phyloP scores from a whole-genome alignment of 2,888 invertebrate species.

The Ramazzottius varieornatus region DNA sequence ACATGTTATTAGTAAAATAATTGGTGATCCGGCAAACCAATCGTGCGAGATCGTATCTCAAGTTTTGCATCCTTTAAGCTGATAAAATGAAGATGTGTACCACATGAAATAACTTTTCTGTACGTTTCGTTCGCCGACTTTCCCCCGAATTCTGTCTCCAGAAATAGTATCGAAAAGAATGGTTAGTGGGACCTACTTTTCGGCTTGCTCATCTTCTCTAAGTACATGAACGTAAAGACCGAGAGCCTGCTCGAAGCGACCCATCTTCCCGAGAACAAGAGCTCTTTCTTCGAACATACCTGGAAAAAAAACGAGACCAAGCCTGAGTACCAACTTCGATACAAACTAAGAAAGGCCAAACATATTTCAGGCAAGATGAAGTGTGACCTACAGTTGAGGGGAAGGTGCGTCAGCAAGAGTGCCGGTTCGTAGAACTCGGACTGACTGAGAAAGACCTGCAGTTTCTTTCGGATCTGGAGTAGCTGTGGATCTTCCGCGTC shows the following conservation, averaged over 20 bases:
- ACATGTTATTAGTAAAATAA: no score
- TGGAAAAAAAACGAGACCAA: conserved; percentile 14
- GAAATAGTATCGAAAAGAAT: no score
- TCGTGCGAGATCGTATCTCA: no score
- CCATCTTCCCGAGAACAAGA: conserved; percentile 64
- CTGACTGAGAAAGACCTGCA: neutral
- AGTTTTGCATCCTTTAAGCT: no score
- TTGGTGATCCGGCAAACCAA: no score
- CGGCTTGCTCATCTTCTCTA: conserved; percentile 51
- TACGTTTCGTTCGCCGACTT: no score
- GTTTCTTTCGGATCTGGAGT: conserved; percentile 1
- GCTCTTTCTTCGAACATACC: conserved; percentile 70
- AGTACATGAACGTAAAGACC: conserved; percentile 69
- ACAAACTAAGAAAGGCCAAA: neutral
- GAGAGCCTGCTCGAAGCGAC: conserved; percentile 68
- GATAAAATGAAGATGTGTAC: no score
- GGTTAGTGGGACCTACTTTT: conserved; percentile 32
- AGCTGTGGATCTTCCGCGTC: conserved; percentile 19
- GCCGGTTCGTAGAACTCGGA: neutral
- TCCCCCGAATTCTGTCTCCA: no score
- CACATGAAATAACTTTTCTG: no score
- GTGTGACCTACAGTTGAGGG: neutral
- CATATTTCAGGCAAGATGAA: neutral
- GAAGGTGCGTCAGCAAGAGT: neutral
- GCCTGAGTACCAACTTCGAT: neutral